A percentile compares a stretch with the other conserved stretches of the same genome.
These are phyloP conservation scores for Megaceryle alcyon DNA, from an alignment of 2,797 vertebrate genomes.

Conservation along the genomic window DNA sequence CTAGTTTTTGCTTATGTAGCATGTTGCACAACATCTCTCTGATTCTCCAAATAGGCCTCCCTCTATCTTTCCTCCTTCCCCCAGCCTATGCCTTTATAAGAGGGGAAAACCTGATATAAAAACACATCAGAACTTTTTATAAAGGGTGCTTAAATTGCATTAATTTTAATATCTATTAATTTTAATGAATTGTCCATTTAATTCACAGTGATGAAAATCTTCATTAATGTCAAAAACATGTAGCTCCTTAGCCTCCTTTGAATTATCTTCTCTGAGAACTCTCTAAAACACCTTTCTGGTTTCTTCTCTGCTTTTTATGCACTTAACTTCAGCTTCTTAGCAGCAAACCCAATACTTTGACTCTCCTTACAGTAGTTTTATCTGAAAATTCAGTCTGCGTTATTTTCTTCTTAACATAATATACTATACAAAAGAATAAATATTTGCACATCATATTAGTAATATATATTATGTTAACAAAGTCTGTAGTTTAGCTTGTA, in stretches of 20 bases:
- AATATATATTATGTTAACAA: constrained; percentile 35
- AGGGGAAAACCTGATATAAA: neutral
- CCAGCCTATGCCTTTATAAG: neutral
- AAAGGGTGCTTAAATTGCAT: neutral
- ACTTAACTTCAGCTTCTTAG: constrained; percentile 57
- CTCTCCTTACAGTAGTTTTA: neutral
- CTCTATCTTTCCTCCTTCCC: constrained; percentile 1
- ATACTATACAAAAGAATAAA: neutral
- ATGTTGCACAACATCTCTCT: constrained; percentile 62
- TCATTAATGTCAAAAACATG: neutral
- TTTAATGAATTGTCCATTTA: constrained; percentile 15
- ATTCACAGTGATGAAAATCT: neutral
- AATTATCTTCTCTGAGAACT: constrained; percentile 50
- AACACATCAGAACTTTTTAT: neutral
- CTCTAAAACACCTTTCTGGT: constrained; percentile 51
- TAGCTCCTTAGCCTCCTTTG: neutral
- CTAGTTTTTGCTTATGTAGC: constrained; percentile 62
- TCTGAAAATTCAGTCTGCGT: constrained; percentile 13
- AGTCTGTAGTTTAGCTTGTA: neutral
- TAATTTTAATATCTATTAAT: constrained; percentile 1
- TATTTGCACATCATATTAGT: constrained; percentile 64
- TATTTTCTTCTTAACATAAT: constrained; percentile 34
- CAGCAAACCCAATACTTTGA: constrained; percentile 63
- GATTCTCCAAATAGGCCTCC: neutral
- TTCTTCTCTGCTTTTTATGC: constrained; percentile 59